These are phyloP conservation scores for Progne subis DNA, from an alignment of 2,113 vertebrate genomes.

Conservation along the genomic window DNA sequence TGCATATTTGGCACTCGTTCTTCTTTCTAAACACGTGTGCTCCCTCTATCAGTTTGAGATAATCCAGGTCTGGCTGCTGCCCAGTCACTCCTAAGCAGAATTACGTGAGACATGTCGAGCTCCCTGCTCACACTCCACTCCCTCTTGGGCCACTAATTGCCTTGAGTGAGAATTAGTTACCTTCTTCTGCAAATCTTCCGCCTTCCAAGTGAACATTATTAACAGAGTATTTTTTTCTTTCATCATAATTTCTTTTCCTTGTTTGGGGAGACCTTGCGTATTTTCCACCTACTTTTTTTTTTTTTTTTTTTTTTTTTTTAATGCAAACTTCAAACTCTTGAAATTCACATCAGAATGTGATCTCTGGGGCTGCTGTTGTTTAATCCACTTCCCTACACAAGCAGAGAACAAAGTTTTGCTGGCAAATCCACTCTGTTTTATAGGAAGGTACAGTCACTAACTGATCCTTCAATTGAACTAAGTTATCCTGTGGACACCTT, in stretches of 20 bases:
- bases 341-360: background rate
- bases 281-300: background rate
- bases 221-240: background rate
- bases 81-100: slow-evolving; percentile 63
- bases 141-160: background rate
- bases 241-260: background rate
- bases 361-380: background rate
- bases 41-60: slow-evolving; percentile 69
- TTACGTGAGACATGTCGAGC: background rate
- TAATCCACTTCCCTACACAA: background rate
- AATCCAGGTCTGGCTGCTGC: slow-evolving; percentile 70
- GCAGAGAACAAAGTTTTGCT: background rate
- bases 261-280: background rate
- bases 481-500: background rate
- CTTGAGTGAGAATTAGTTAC: background rate
- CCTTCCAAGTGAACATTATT: background rate
- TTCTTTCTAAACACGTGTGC: slow-evolving; percentile 55
- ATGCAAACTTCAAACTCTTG: background rate
- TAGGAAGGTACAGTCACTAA: background rate
- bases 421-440: background rate
- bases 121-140: background rate
- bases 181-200: background rate
- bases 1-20: slow-evolving; percentile 64
- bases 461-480: background rate
- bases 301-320: background rate